These are phyloP conservation scores for Sterrhoptilus dennistouni DNA, from an alignment of 2,113 vertebrate genomes.

Conservation along the genomic window DNA sequence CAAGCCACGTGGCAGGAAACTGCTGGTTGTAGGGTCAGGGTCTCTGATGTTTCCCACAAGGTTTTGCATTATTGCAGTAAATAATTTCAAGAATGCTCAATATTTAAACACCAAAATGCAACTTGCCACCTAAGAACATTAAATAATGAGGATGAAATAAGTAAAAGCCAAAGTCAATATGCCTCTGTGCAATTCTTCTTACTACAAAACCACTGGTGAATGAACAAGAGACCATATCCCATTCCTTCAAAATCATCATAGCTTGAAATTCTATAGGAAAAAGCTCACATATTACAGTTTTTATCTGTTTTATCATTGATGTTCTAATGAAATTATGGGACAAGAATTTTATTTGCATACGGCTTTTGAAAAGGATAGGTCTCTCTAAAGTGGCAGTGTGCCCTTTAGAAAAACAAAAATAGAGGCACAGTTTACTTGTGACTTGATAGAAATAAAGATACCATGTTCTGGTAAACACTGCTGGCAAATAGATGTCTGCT, in stretches of 20 bases:
- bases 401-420: constrained; percentile 69
- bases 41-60: constrained; percentile 57
- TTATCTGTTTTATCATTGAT: background rate
- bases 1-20: background rate
- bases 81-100: constrained; percentile 27
- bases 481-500: background rate
- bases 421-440: constrained; percentile 78
- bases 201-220: constrained; percentile 33
- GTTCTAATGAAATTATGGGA: background rate
- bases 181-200: constrained; percentile 36
- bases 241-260: constrained; percentile 52
- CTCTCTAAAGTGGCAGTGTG: constrained; percentile 74
- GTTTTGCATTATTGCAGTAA: constrained; percentile 74
- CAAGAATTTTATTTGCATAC: background rate
- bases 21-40: background rate
- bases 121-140: constrained; percentile 18
- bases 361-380: constrained; percentile 69
- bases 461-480: background rate
- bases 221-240: constrained; percentile 73
- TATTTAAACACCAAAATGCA: constrained; percentile 18
- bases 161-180: constrained; percentile 53
- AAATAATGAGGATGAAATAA: constrained; percentile 80
- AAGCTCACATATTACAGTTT: background rate
- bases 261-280: background rate
- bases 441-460: constrained; percentile 76